A percentile compares a stretch with the other conserved stretches of the same genome.
Evolutionary conservation across 2,888 invertebrate genomes (phyloP).

Genomic region (Ctena decussata): DNA sequence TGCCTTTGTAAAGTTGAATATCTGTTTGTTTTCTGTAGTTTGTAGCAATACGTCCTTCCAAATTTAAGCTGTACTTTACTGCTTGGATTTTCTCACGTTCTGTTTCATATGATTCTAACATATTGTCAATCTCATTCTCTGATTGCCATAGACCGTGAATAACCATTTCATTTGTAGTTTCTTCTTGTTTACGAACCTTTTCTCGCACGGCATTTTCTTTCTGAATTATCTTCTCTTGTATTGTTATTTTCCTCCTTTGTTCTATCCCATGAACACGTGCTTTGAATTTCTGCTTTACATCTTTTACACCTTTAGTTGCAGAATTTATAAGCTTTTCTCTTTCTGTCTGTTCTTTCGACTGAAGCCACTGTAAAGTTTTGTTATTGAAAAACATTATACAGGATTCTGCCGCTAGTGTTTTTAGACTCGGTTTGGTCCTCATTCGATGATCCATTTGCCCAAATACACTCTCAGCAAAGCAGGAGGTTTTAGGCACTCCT

Average conservation of each 20-base stretch:
- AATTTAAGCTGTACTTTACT: slow-evolving; percentile 26
- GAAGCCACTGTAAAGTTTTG: slow-evolving; percentile 25
- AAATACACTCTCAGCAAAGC: slow-evolving; percentile 58
- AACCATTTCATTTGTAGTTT: slow-evolving; percentile 24
- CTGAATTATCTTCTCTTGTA: slow-evolving; percentile 22
- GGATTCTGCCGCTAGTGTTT: slow-evolving; percentile 39
- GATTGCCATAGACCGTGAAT: slow-evolving; percentile 24
- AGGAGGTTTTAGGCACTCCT: slow-evolving; percentile 46
- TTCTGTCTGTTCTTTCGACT: slow-evolving; percentile 5
- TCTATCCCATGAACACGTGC: slow-evolving; percentile 16
- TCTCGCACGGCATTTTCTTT: not conserved
- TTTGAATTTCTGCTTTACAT: slow-evolving; percentile 3
- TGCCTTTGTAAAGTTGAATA: slow-evolving; percentile 2
- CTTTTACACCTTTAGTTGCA: not conserved
- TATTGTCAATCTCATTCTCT: slow-evolving; percentile 17
- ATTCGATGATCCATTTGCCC: slow-evolving; percentile 43
- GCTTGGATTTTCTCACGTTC: slow-evolving; percentile 1
- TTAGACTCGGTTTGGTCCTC: slow-evolving; percentile 38
- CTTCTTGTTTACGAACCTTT: not conserved
- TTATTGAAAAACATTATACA: slow-evolving; percentile 45
- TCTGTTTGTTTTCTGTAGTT: not conserved
- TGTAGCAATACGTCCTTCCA: slow-evolving; percentile 26
- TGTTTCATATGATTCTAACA: not conserved
- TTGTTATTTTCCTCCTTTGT: not conserved
- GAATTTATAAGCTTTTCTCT: not conserved